Percentiles rank a stretch among this genome's conserved stretches.
Conservation (phyloP, 2,113 vertebrate species). For the Hemiprocne comata region DNA sequence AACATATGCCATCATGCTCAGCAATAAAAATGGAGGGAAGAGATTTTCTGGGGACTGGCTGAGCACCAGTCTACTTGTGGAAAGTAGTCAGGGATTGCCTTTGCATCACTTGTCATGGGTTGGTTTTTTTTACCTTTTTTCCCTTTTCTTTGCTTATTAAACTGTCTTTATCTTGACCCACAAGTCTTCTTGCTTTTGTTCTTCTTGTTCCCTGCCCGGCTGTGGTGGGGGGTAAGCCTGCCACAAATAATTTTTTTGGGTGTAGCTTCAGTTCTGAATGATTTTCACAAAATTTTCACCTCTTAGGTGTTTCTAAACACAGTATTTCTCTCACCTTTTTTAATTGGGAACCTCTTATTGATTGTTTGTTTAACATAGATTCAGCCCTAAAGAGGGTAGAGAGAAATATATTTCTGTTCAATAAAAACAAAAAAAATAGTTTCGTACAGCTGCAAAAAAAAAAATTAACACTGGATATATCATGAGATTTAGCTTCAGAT, state of each 20-base stretch:
- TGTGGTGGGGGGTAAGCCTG: neutral
- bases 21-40: neutral
- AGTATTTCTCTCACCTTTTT: neutral
- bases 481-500: neutral
- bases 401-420: neutral
- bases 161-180: neutral
- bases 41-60: neutral
- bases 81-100: neutral
- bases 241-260: neutral
- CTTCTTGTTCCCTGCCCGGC: neutral
- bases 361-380: neutral
- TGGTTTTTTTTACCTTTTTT: neutral
- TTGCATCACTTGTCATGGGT: neutral
- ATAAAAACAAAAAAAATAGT: neutral
- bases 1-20: neutral
- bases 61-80: neutral
- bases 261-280: neutral
- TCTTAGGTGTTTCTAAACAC: neutral
- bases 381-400: neutral
- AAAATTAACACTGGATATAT: neutral
- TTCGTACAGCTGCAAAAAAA: neutral
- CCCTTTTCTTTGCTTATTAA: neutral
- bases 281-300: neutral
- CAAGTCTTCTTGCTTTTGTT: neutral
- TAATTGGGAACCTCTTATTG: neutral